Evolutionary conservation across 2,797 vertebrate species (phyloP), one percentile per base, ranked within the genome.

Genomic region (Odontamblyopus lacepedii): DNA sequence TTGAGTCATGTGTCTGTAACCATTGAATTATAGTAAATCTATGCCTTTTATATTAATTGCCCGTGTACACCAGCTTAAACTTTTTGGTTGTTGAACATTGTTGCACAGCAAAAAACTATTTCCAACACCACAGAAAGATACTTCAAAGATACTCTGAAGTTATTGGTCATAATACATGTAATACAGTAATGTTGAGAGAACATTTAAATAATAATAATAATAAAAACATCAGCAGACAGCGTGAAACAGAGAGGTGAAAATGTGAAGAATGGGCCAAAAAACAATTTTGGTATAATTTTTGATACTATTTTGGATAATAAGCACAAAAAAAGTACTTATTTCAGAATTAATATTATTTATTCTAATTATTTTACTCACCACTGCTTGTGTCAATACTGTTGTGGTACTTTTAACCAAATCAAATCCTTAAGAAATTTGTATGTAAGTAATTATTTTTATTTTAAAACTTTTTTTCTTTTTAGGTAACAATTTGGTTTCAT

Each of bases 201-300:
- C 55, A 57, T 56, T 51, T 55, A 50, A 60, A 53, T 12, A 63
- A 63, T n/a, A n/a, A n/a, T 27, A 62, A n/a, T 19, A 38, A 63
- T n/a, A 61, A 61, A 61, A 16, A 13, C 4, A 2, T 32, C 15
- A 55, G 26, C 38, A 7, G 61, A 30, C 0, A 1, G 23, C 44
- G 68, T 59, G 48, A 23, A 76, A 69, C 77, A 87, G n/a, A 75
- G 57, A 82, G 78, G 81, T 85, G 84, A 87, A 87, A 85, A 85
- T 85, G 84, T 73, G 62, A 55, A 16, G n/a, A 12, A 62, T 27
- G 26, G 15, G 38, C 2, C 3, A 62, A 55, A 2, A 38, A 13
- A 57, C 27, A 19, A 7, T 29, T 60, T 59, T 9, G 13, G 9
- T 26, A 4, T 11, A 2, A 27, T 59, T 27, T 26, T 13, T 11